Percentiles rank a stretch among this genome's conserved stretches.
These are phyloP conservation scores for Hemistola chrysoprasaria DNA, from an alignment of 2,888 invertebrate genomes.

Conservation along the genomic window DNA sequence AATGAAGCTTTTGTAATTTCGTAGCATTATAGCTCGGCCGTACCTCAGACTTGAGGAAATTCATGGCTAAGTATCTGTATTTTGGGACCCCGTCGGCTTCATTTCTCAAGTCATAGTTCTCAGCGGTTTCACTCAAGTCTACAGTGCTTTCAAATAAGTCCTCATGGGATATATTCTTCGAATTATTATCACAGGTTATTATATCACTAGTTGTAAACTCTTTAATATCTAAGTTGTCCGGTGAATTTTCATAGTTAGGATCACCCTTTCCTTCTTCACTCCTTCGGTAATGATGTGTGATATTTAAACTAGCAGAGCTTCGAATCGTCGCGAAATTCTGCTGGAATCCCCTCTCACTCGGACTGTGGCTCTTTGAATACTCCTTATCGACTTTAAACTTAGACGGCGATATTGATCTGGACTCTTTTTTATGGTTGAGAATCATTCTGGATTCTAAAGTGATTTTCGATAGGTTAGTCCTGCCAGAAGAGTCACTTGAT, in stretches of 20 bases:
- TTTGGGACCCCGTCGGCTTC: constrained; percentile 65
- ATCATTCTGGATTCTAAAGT: constrained; percentile 58
- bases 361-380: constrained; percentile 77
- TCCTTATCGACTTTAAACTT: constrained; percentile 60
- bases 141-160: constrained; percentile 58
- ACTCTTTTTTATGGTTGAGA: constrained; percentile 57
- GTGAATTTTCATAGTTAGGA: constrained; percentile 68
- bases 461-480: constrained; percentile 62
- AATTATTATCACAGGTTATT: constrained; percentile 55
- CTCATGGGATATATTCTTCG: constrained; percentile 54
- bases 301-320: constrained; percentile 62
- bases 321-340: constrained; percentile 61
- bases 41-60: constrained; percentile 83
- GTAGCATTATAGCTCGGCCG: constrained; percentile 87
- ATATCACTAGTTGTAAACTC: constrained; percentile 50
- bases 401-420: constrained; percentile 68
- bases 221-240: constrained; percentile 64
- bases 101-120: constrained; percentile 68
- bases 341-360: constrained; percentile 63
- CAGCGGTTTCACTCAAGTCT: constrained; percentile 75
- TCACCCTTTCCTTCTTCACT: constrained; percentile 47
- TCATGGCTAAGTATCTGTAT: constrained; percentile 70
- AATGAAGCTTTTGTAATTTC: constrained; percentile 86
- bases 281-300: constrained; percentile 43
- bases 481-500: constrained; percentile 68